A percentile compares a stretch with the other conserved stretches of the same genome.
Evolutionary conservation across 2,888 invertebrate genomes (phyloP).

Genomic region (Dasypogon diadema): DNA sequence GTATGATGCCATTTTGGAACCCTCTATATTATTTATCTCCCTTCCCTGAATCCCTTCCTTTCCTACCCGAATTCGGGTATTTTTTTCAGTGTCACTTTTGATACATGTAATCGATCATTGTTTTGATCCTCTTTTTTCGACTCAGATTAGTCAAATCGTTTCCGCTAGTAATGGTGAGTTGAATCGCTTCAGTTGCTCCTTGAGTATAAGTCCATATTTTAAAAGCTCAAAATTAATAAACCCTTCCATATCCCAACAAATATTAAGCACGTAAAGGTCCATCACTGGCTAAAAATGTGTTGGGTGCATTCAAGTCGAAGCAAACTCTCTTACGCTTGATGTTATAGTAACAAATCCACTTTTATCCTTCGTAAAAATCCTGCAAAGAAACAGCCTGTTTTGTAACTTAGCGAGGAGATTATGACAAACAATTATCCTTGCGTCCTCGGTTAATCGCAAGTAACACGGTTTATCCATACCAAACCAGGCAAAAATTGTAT

Average conservation of each 20-base stretch:
- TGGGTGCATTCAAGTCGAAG: not conserved
- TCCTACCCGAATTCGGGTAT: not conserved
- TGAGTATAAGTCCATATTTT: too few species aligned
- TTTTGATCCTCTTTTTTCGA: not conserved
- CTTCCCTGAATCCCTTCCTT: not conserved
- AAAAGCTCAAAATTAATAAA: not conserved
- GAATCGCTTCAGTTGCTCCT: too few species aligned
- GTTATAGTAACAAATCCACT: not conserved
- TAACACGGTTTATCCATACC: too few species aligned
- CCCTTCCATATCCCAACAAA: not conserved
- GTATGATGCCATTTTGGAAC: not conserved
- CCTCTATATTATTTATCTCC: not conserved
- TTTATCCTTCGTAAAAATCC: not conserved
- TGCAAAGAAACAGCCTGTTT: not conserved
- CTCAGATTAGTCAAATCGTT: not conserved
- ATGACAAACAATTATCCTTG: too few species aligned
- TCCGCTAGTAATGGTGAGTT: not conserved
- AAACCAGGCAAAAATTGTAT: too few species aligned
- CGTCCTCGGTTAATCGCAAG: too few species aligned
- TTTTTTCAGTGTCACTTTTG: not conserved
- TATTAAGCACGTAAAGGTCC: not conserved
- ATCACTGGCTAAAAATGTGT: not conserved
- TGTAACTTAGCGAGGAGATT: not conserved
- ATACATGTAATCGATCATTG: not conserved
- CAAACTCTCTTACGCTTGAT: not conserved